Percentiles rank a stretch among this genome's conserved stretches.
Evolutionary conservation across 2,797 vertebrate genomes (phyloP).

Genomic region (Aphelocoma californica): DNA sequence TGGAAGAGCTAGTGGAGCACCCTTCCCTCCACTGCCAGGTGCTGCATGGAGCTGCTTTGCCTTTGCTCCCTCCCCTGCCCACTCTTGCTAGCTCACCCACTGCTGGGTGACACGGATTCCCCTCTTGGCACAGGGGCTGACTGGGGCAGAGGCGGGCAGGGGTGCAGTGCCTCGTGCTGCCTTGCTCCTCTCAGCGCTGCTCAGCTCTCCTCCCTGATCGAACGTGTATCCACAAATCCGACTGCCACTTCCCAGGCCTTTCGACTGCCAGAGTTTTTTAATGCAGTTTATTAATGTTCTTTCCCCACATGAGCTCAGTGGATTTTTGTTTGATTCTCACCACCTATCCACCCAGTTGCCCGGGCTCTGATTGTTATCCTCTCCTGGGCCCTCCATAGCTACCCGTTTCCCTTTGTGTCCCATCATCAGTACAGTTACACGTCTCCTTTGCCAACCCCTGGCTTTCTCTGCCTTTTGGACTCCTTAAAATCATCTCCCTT

Average conservation of each 20-base stretch:
- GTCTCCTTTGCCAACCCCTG: not conserved
- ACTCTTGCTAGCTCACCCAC: not conserved
- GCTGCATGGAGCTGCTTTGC: not conserved
- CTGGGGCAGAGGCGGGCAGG: not conserved
- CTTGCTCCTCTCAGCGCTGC: not conserved
- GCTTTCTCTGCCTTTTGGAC: not conserved
- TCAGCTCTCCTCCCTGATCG: not conserved
- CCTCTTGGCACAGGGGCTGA: not conserved
- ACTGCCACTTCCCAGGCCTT: not conserved
- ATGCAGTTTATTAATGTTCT: not conserved
- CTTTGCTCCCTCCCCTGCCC: not conserved
- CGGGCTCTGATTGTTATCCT: not conserved
- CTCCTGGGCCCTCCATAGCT: not conserved
- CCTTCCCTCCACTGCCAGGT: not conserved
- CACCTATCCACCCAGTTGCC: too few relatives aligned
- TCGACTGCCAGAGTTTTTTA: not conserved
- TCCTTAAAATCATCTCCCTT: not conserved
- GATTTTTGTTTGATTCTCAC: not conserved
- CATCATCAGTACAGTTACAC: too few relatives aligned
- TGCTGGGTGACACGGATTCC: fast-evolving
- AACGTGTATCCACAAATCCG: fast-evolving
- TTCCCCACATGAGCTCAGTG: not conserved
- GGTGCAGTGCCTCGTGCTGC: fast-evolving
- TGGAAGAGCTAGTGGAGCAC: not conserved
- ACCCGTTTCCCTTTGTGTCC: not conserved